Base-by-base conservation (phyloP, 2,888 invertebrate species). In the Trimorus sp. region DNA sequence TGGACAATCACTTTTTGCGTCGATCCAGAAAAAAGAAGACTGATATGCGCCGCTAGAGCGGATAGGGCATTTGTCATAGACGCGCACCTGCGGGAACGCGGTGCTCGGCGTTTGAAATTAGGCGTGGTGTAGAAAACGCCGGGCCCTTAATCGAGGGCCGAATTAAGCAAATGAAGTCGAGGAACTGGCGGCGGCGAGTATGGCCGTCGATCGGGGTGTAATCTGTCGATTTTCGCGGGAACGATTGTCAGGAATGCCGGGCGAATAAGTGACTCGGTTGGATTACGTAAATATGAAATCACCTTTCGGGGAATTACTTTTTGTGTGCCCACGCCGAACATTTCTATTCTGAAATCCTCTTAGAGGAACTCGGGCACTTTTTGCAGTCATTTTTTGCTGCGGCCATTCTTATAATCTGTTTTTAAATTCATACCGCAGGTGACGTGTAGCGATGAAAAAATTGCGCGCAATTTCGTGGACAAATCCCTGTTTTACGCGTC, bases 81-180 rank as follows among this genome's bases (percentile, higher is more conserved):
- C 15, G 38, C 12, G 58, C 73, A 79, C 62, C 79, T 78, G 78
- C 69, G 38, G 45, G 45, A 45, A 11, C 45, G 45, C 45, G 45
- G 45, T n/a, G 11, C 53, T 60, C 2, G 15, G 26, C 42, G 51
- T 66, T 42, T 42, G 37, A 16, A 58, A 58, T 65, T 58, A 74
- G 16, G 63, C 36, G 51, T 6, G n/a, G 7, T 37, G 5, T 37
- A 42, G 36, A 62, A 40, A 42, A 40, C n/a, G 38, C 37, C n/a
- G 59, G 40, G 6, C 53, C n/a, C 56, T 37, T 58, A 49, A 58
- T 58, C n/a, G 48, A 48, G 45, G 11, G 7, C 15, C 9, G 40
- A 71, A 73, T 73, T 63, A 73, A 62, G 58, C 60, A 60, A 71
- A 71, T 71, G 40, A 45, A 60, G 9, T 69, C 49, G 59, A 26